Evolutionary conservation across 2,888 invertebrate genomes (phyloP), one percentile per base, ranked within the genome.

Genomic region (Adineta ricciae): DNA sequence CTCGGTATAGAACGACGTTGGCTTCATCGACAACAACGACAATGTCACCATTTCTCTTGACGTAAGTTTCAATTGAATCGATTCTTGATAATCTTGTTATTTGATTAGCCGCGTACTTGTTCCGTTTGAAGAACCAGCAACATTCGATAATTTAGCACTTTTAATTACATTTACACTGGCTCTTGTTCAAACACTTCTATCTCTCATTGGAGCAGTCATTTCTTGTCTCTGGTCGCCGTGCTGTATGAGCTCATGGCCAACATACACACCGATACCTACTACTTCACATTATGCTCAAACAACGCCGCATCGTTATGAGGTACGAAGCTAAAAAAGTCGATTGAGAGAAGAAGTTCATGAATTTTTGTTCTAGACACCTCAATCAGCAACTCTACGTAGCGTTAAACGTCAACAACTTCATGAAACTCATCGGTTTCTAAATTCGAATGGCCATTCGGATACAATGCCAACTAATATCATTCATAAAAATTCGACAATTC

Each of bases 201-300:
- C 78, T 1, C 38, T 78, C 8, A 78, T 78, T 41, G 78, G 78
- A 9, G 24, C 78, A n/a, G 78, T 78, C 41, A 78, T 78, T n/a
- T 78, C 78, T 11, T 78, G 38, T 41, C 21, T 78, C 14, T 78
- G 78, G 78, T 78, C 78, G 41, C 78, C 78, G 41, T 78, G 78
- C 41, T 78, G 78, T 78, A 64, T 36, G 64, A 64, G 5, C 32
- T 64, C 32, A 32, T 19, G 32, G 4, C 19, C 64, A 7, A 78
- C 5, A 41, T 41, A 78, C n/a, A 32, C 78, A 78, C n/a, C 41
- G 41, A n/a, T 41, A 41, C 9, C 64, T 64, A 64, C 64, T 0
- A 64, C 3, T 64, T 64, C 64, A 64, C 64, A 64, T 27, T 36
- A 64, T 64, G 27, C 32, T 16, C 64, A 64, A 64, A 64, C 64